phyloP scores from a whole-genome alignment of 2,888 invertebrate species.

The Invenusta paracnida region DNA sequence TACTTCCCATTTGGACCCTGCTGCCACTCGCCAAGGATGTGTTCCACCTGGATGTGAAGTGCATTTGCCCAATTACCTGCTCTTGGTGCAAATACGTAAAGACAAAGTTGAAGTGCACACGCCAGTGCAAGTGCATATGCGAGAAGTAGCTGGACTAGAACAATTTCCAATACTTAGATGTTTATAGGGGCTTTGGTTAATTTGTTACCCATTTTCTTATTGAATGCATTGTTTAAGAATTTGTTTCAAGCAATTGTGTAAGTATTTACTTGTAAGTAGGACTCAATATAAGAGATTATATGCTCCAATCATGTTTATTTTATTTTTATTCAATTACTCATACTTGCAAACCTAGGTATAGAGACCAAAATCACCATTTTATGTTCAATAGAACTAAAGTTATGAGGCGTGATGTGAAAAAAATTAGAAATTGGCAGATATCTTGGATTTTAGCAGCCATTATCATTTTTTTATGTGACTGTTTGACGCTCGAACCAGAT shows the following conservation, averaged over 20 bases:
- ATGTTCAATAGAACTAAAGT: neutral
- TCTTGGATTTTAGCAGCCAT: neutral
- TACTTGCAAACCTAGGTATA: neutral
- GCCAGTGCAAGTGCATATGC: conserved; percentile 14
- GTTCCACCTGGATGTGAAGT: conserved; percentile 40
- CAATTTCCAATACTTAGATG: neutral
- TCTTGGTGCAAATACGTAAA: conserved; percentile 39
- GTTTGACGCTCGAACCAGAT: neutral
- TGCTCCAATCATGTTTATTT: no score
- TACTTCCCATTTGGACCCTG: conserved; percentile 42
- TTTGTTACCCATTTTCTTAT: neutral
- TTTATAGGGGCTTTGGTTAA: neutral
- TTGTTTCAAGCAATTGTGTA: neutral
- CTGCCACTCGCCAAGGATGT: conserved; percentile 43
- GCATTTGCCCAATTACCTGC: conserved; percentile 33
- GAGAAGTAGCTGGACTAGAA: neutral
- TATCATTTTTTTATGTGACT: neutral
- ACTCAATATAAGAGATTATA: neutral
- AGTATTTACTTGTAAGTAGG: neutral
- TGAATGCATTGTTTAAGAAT: neutral
- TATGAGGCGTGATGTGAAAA: neutral
- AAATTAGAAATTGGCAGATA: neutral
- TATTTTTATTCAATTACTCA: neutral
- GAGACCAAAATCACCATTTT: neutral
- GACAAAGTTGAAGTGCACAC: conserved; percentile 36